These are phyloP conservation scores for Hydrolagus colliei DNA, from an alignment of 2,797 vertebrate species.

Conservation along the genomic window DNA sequence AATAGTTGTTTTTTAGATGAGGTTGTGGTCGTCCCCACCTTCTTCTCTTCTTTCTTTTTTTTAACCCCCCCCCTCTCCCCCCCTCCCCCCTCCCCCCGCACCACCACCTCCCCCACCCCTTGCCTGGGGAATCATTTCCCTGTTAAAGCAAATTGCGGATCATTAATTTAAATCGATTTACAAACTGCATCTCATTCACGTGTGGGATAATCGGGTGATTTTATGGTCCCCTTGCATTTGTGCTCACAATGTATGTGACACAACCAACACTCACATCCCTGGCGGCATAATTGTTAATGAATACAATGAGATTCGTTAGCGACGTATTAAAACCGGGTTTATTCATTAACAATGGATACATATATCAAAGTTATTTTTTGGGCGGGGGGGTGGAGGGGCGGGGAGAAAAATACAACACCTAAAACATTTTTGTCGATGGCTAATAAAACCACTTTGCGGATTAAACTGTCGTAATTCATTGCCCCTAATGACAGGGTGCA, in stretches of 20 bases:
- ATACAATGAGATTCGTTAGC: too few relatives aligned
- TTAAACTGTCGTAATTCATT: not conserved
- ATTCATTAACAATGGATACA: too few relatives aligned
- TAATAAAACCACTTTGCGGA: not conserved
- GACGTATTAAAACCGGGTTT: too few relatives aligned
- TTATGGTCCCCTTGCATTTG: not conserved
- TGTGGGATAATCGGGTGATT: not conserved
- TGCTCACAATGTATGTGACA: not conserved
- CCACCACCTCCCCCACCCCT: too few relatives aligned
- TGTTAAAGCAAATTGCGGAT: not conserved
- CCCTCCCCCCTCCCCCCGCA: too few relatives aligned
- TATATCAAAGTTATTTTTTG: too few relatives aligned
- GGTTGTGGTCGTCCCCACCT: not conserved
- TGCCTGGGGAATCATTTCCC: not conserved
- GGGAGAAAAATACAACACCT: not conserved
- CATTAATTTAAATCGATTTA: slow-evolving; percentile 13
- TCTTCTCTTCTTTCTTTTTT: not conserved
- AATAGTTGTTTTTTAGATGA: not conserved
- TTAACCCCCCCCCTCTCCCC: too few relatives aligned
- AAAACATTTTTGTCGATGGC: not conserved
- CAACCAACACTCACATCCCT: too few relatives aligned
- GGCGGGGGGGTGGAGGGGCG: too few relatives aligned
- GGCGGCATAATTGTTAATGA: too few relatives aligned
- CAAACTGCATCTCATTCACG: not conserved
- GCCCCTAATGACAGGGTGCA: not conserved